Conservation (phyloP, 2,113 vertebrate genomes). For the Ellobius talpinus region DNA sequence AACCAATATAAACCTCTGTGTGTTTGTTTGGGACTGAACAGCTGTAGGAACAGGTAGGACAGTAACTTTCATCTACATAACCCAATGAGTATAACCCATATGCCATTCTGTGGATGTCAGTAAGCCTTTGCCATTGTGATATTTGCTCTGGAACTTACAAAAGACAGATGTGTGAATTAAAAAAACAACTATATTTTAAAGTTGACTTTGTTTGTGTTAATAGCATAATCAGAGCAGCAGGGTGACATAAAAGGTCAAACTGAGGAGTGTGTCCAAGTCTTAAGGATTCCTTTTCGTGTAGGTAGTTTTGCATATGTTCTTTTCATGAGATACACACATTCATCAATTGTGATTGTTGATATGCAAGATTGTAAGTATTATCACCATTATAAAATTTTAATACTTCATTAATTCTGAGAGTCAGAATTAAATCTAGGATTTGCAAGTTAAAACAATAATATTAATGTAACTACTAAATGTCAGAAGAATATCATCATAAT, state of each 20-base stretch:
- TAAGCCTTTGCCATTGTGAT: neutral
- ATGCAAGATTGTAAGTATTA: neutral
- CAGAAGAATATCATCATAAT: conserved; percentile 16
- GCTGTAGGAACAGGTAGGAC: no score
- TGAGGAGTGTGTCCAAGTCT: neutral
- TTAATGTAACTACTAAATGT: neutral
- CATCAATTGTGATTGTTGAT: conserved; percentile 43
- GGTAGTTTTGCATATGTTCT: neutral
- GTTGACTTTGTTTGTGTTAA: neutral
- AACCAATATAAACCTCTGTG: no score
- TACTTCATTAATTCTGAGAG: neutral
- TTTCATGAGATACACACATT: neutral
- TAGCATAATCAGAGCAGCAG: neutral
- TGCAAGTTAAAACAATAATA: conserved; percentile 45
- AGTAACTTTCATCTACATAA: neutral
- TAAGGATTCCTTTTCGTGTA: neutral
- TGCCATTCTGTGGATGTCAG: accelerated
- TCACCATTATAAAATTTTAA: neutral
- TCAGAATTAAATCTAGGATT: conserved; percentile 36
- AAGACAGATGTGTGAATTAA: neutral
- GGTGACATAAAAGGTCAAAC: neutral
- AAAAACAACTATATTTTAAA: neutral
- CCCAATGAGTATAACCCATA: accelerated
- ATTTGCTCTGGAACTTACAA: neutral
- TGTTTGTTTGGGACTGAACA: no score